These are phyloP conservation scores for Bos javanicus DNA, from an alignment of 2,113 vertebrate genomes.

Conservation along the genomic window DNA sequence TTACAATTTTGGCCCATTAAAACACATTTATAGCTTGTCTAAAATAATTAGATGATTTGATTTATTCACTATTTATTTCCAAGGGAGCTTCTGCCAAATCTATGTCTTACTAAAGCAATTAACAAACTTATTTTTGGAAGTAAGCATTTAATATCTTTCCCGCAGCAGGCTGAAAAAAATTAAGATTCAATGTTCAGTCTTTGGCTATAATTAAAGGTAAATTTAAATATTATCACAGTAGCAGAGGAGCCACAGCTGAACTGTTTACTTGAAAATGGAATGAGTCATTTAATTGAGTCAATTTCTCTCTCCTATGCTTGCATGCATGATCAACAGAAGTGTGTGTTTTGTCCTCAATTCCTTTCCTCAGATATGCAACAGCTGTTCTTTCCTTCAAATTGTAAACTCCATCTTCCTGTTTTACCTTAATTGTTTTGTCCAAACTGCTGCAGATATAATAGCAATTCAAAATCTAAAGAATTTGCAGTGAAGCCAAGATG, in stretches of 20 bases:
- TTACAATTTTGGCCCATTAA: not conserved
- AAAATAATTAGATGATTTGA: slow-evolving; percentile 48
- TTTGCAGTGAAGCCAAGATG: not conserved
- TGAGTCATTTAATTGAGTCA: slow-evolving; percentile 43
- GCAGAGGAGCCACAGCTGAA: not conserved
- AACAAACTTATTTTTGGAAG: slow-evolving; percentile 37
- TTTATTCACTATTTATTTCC: slow-evolving; percentile 42
- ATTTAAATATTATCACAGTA: slow-evolving; percentile 66
- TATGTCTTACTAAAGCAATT: slow-evolving; percentile 27
- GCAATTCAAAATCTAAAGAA: not conserved
- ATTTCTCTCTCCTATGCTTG: slow-evolving; percentile 28
- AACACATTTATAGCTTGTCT: slow-evolving; percentile 39
- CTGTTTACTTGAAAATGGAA: slow-evolving; percentile 60
- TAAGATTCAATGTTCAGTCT: slow-evolving; percentile 9
- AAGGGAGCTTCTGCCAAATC: slow-evolving; percentile 14
- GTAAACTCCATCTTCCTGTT: slow-evolving; percentile 63
- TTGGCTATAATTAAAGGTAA: slow-evolving; percentile 20
- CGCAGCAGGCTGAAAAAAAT: not conserved
- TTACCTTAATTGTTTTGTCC: slow-evolving; percentile 23
- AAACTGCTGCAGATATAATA: not conserved
- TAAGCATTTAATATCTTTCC: slow-evolving; percentile 40
- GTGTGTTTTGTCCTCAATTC: slow-evolving; percentile 30
- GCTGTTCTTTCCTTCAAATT: slow-evolving; percentile 39
- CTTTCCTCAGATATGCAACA: slow-evolving; percentile 3
- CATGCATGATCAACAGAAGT: not conserved